A percentile compares a stretch with the other conserved stretches of the same genome.
Conservation (phyloP, 2,888 invertebrate genomes). For the Clivina fossor region DNA sequence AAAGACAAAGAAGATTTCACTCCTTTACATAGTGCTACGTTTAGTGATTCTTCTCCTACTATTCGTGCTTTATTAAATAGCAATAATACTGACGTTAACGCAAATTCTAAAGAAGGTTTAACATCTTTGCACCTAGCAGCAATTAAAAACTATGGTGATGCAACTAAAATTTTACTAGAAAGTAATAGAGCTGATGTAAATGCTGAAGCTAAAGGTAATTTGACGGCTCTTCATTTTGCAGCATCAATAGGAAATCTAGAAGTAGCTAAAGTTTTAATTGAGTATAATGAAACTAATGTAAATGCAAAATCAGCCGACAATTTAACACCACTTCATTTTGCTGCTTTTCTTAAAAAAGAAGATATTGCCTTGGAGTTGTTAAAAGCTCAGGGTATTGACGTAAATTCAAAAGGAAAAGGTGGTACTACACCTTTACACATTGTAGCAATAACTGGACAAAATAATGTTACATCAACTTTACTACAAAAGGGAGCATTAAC, state of each 20-base stretch:
- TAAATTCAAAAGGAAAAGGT: background rate
- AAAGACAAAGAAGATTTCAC: constrained; percentile 38
- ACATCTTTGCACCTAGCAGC: constrained; percentile 43
- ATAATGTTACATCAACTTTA: background rate
- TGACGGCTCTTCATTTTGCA: constrained; percentile 6
- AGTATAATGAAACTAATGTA: background rate
- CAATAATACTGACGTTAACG: constrained; percentile 27
- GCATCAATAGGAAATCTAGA: background rate
- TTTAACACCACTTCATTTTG: constrained; percentile 30
- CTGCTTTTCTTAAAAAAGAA: constrained; percentile 31
- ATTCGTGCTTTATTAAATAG: constrained; percentile 31
- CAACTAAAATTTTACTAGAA: constrained; percentile 35
- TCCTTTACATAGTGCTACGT: constrained; percentile 43
- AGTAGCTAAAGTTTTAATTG: background rate
- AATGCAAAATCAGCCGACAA: background rate
- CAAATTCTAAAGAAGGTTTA: constrained; percentile 27
- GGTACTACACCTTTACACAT: background rate
- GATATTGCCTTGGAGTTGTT: background rate
- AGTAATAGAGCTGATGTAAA: constrained; percentile 33
- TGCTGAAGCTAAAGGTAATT: constrained; percentile 11
- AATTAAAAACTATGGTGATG: constrained; percentile 38
- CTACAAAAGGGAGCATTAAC: background rate
- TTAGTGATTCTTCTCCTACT: constrained; percentile 40
- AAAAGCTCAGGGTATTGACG: background rate
- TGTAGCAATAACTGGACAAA: background rate